These are phyloP conservation scores for Caradrina clavipalpis DNA, from an alignment of 2,888 invertebrate genomes.

Conservation along the genomic window DNA sequence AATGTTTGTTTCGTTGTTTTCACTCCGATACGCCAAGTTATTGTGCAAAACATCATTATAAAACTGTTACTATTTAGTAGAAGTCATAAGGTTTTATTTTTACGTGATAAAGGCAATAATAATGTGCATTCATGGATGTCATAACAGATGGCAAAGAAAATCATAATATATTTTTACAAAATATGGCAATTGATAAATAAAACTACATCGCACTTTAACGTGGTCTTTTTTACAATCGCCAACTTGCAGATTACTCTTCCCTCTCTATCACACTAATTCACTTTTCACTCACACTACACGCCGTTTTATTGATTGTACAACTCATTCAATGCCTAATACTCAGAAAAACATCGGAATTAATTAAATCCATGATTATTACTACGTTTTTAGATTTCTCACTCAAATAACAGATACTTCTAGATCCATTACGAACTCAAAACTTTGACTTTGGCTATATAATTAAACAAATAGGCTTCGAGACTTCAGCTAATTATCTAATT, in stretches of 20 bases:
- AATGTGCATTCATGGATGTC: neutral
- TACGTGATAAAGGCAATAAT: slow-evolving; percentile 15
- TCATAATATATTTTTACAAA: no score
- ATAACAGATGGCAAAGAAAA: no score
- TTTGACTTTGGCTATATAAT: neutral
- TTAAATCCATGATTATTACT: neutral
- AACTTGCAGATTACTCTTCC: no score
- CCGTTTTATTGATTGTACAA: no score
- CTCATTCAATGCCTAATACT: no score
- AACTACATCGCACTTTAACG: no score
- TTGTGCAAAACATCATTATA: slow-evolving; percentile 66
- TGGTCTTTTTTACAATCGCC: no score
- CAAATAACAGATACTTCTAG: neutral
- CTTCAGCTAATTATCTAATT: neutral
- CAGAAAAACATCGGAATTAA: slow-evolving; percentile 17
- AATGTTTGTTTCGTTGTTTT: slow-evolving; percentile 72
- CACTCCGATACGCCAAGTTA: slow-evolving; percentile 70
- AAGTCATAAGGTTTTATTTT: slow-evolving; percentile 46
- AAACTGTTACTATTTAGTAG: slow-evolving; percentile 51
- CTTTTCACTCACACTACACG: no score
- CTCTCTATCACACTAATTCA: no score
- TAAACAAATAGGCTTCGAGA: neutral
- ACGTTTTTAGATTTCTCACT: neutral
- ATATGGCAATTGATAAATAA: no score
- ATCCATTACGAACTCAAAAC: neutral